Base-by-base conservation (phyloP, 64 coral and sea anemone species). In the Pocillopora damicornis region DNA sequence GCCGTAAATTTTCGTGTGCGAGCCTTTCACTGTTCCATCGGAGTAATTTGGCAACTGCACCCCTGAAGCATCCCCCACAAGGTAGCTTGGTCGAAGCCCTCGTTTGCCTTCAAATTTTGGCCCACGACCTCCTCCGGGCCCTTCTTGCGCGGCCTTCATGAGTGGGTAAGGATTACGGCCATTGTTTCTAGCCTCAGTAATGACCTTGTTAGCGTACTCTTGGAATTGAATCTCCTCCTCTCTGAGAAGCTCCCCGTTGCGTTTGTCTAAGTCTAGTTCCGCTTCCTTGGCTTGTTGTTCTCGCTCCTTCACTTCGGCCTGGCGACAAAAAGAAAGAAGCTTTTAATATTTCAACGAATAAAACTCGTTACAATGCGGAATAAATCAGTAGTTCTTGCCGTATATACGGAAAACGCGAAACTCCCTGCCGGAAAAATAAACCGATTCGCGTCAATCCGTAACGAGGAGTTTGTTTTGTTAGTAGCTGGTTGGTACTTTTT, bases 11-110 rank as follows among this genome's bases (percentile, higher is more conserved):
- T 89, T 90, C 37, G 90, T 99, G 38, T 95, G 97, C 10, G 89
- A 73, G 61, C 91, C 94, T n/a, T 78, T 23, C 1, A 87, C 60
- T 1, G 97, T 99, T 26, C 83, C 97, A 76, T 81, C 80, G n/a
- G 93, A 90, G 62, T 99, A 99, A 63, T 95, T 99, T 0, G 97
- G 97, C 13, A 99, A 36, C 23, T 99, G 97, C 1, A 99, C 97
- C 1, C 97, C 97, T 2, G 97, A 93, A 30, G 93, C 93, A 88
- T 99, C 97, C 61, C 90, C 85, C 14, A 99, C 97, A 61, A 99
- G 64, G 74, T 87, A 99, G 67, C 97, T 99, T 36, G 97, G 97
- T 36, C 97, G 83, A 58, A 95, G 91, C 4, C 97, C 97, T 59
- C 90, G 88, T 42, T 91, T 95, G 26, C 97, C 97, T 5, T 95